A percentile compares a stretch with the other conserved stretches of the same genome.
Conservation (phyloP, 2,888 invertebrate genomes). For the Tetropium fuscum region DNA sequence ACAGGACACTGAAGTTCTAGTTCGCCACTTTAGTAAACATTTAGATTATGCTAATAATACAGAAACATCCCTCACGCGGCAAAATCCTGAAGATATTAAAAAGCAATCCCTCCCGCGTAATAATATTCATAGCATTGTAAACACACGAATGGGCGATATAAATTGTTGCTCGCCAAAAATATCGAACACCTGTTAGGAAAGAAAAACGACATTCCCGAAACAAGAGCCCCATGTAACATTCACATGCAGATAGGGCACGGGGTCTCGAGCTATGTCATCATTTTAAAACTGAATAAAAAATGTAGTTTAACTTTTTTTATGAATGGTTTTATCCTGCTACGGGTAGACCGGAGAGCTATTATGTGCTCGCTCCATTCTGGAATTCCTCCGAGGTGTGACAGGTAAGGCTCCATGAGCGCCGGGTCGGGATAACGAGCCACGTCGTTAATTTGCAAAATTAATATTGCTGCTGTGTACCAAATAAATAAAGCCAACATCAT, state of each 20-base stretch:
- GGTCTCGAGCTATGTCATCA: slow-evolving; percentile 15
- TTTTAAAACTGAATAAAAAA: slow-evolving; percentile 26
- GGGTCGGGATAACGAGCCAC: too few species aligned
- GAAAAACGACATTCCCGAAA: slow-evolving; percentile 34
- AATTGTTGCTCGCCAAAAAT: slow-evolving; percentile 36
- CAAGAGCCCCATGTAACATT: slow-evolving; percentile 25
- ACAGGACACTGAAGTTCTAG: too few species aligned
- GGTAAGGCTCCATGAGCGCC: slow-evolving; percentile 39
- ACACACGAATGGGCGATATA: slow-evolving; percentile 29
- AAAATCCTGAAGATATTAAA: slow-evolving; percentile 17
- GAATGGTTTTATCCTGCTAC: slow-evolving; percentile 14
- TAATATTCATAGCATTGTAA: slow-evolving; percentile 26
- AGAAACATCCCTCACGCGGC: not conserved
- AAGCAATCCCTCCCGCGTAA: slow-evolving; percentile 12
- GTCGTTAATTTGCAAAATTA: too few species aligned
- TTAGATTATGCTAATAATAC: too few species aligned
- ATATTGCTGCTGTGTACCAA: too few species aligned
- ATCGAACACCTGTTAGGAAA: slow-evolving; percentile 36
- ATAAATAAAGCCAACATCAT: too few species aligned
- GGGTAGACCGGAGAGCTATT: slow-evolving; percentile 30
- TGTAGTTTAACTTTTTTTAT: slow-evolving; percentile 26
- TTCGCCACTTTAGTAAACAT: too few species aligned
- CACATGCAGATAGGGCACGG: slow-evolving; percentile 29
- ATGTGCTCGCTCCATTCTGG: slow-evolving; percentile 45
- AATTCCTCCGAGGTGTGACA: slow-evolving; percentile 50